Base-by-base conservation (phyloP, 2,113 vertebrate species). In the Pogonocichla stellata region DNA sequence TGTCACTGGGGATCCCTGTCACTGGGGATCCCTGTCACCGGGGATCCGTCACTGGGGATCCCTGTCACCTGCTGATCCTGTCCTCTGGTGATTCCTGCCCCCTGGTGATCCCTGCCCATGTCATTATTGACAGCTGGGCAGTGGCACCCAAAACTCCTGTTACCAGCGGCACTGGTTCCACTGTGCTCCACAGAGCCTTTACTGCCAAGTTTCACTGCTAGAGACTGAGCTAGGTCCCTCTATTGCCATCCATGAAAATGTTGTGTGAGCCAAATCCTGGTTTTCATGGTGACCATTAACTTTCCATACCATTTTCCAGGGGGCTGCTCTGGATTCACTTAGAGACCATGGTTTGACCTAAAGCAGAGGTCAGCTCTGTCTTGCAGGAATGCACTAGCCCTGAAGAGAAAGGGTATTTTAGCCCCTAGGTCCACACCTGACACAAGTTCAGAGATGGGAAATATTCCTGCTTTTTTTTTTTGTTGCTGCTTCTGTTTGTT, bases 241-340 rank as follows among this genome's bases (percentile, higher is more conserved):
- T 14, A 2, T 13, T 57, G 26, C 12, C 8, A 24, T 31, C 19
- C 47, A 66, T 29, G 6, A 24, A 26, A 84, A 56, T 6, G 5
- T 28, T 74, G 29, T n/a, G 12, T 2, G 6, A 81, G 45, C 29
- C 47, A 72, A 79, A 91, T 67, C 8, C 61, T 79, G 38, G 26
- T 9, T 36, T 80, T 58, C 0, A 0, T 13, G 0, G 13, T 24
- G 11, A 12, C 24, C 31, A 17, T 10, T 60, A n/a, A 29, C 16
- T 73, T 88, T n/a, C 54, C 20, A 18, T 9, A 36, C 4, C 4
- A 19, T 73, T 91, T 83, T 36, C 38, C 23, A 38, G 45, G 8
- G 7, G 20, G 2, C 28, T 62, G 20, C 57, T 83, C 17, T 29
- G 54, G 10, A 66, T 51, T 83, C 22, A 16, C 25, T 80, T 61